A percentile compares a stretch with the other conserved stretches of the same genome.
These are phyloP conservation scores for Clarias macrocephalus DNA, from an alignment of 2,113 vertebrate species.

Conservation along the genomic window DNA sequence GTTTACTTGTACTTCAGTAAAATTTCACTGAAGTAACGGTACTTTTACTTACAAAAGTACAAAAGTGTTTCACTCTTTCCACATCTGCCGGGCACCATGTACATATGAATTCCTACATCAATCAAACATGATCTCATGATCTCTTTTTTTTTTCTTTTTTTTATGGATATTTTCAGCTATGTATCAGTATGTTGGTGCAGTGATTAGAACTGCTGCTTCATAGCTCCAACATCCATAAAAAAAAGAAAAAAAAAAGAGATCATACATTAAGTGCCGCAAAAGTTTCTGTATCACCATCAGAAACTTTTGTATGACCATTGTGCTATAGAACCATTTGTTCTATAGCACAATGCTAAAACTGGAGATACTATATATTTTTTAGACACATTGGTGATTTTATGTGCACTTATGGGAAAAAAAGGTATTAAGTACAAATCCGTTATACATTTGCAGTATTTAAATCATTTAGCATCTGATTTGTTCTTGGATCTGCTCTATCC, in stretches of 20 bases:
- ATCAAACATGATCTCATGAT: too few species aligned
- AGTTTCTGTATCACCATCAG: neutral
- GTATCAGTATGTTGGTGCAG: neutral
- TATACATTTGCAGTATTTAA: conserved; percentile 20
- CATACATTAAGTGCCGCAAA: neutral
- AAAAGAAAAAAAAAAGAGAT: neutral
- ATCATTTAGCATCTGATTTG: conserved; percentile 32
- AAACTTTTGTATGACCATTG: too few species aligned
- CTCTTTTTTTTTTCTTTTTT: too few species aligned
- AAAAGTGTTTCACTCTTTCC: too few species aligned
- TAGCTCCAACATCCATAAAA: neutral
- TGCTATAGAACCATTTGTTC: too few species aligned
- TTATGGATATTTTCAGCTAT: neutral
- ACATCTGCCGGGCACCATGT: neutral
- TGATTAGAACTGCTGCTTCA: neutral
- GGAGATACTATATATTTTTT: neutral
- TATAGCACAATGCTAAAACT: neutral
- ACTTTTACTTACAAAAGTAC: too few species aligned
- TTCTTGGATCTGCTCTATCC: conserved; percentile 26
- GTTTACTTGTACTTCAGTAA: too few species aligned
- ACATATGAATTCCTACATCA: neutral
- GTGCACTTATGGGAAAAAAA: neutral
- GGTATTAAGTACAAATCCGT: conserved; percentile 20
- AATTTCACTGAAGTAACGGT: too few species aligned
- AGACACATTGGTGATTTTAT: neutral